Conservation (phyloP, 2,113 vertebrate species). For the Setophaga coronata region DNA sequence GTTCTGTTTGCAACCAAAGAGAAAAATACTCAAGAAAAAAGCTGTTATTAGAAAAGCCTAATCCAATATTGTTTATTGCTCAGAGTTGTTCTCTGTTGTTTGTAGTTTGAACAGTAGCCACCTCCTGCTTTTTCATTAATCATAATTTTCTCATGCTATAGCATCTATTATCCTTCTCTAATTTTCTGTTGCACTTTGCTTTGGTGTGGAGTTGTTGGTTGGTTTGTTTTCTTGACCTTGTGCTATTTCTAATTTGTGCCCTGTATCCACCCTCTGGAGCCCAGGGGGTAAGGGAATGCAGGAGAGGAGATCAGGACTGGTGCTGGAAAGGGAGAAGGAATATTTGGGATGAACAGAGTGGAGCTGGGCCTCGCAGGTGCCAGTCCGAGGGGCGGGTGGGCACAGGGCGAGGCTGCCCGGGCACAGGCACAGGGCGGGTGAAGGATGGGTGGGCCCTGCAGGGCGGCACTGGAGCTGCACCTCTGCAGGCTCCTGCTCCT, state of each 20-base stretch:
- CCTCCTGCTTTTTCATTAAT: background rate
- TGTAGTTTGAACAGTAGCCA: background rate
- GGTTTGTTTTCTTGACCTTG: background rate
- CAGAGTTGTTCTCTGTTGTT: background rate
- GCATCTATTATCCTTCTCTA: background rate
- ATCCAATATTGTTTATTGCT: background rate
- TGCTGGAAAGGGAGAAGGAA: no score
- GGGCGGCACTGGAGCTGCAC: no score
- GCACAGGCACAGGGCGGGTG: no score
- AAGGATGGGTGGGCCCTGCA: no score
- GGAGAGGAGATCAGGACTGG: no score
- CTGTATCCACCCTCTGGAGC: background rate
- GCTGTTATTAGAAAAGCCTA: background rate
- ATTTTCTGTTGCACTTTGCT: background rate
- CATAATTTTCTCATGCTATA: background rate
- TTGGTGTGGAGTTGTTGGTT: background rate
- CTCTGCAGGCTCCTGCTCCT: background rate
- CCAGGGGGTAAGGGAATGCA: background rate
- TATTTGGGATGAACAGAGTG: accelerated
- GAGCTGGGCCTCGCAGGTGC: accelerated
- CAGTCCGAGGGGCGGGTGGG: background rate
- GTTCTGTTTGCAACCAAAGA: background rate
- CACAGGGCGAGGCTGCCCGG: no score
- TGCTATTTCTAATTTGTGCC: background rate
- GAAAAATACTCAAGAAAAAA: background rate